Conservation (phyloP, 2,797 vertebrate species). For the Synanceia verrucosa region DNA sequence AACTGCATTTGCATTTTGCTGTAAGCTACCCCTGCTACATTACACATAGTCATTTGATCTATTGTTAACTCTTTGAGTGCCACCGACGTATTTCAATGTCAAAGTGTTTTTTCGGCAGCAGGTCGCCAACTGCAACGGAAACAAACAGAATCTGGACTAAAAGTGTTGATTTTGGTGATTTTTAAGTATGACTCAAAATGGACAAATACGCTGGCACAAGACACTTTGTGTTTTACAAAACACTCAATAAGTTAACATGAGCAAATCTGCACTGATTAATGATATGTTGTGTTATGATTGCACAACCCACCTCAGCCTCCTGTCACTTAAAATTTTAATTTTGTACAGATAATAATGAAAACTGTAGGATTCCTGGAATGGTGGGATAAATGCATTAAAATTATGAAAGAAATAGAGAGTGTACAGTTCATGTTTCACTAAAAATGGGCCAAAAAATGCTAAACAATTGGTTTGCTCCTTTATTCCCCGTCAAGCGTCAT, state of each 20-base stretch:
- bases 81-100: no score
- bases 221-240: no score
- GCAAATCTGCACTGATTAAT: not conserved
- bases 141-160: no score
- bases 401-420: not conserved
- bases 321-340: slow-evolving; percentile 5
- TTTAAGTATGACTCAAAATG: no score
- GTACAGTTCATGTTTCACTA: not conserved
- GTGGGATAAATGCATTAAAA: not conserved
- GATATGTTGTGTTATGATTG: not conserved
- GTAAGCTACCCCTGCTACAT: no score
- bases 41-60: not conserved
- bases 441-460: not conserved
- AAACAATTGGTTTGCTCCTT: not conserved
- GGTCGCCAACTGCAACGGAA: no score
- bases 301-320: not conserved
- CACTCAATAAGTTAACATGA: no score
- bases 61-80: no score
- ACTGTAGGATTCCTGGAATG: not conserved
- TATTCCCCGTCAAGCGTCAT: not conserved
- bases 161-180: no score
- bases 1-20: not conserved
- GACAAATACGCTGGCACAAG: no score
- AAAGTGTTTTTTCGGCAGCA: no score
- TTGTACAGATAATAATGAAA: not conserved